These are phyloP conservation scores for Notechis scutatus DNA, from an alignment of 2,113 vertebrate genomes.

Conservation along the genomic window DNA sequence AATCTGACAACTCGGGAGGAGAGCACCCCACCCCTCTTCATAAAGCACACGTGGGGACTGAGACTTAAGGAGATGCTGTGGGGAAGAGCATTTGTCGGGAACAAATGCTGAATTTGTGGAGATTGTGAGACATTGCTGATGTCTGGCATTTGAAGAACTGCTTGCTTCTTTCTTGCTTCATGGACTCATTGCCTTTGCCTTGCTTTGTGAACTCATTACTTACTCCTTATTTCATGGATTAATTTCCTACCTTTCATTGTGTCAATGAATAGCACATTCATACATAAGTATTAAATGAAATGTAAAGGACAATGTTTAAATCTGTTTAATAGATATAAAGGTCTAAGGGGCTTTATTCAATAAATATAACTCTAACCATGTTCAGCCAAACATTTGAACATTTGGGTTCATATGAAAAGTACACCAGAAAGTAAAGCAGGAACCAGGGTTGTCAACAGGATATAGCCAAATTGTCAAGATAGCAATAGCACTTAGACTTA, in stretches of 20 bases:
- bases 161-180: too few species aligned
- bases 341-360: not conserved
- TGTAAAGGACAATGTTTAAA: conserved; percentile 38
- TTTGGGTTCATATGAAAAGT: not conserved
- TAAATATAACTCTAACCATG: not conserved
- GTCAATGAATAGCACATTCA: conserved; percentile 65
- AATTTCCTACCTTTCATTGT: conserved; percentile 53
- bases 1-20: too few species aligned
- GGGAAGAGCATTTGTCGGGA: too few species aligned
- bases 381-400: not conserved
- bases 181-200: too few species aligned
- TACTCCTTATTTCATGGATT: too few species aligned
- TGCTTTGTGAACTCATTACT: too few species aligned
- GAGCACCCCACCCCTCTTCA: too few species aligned
- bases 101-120: too few species aligned
- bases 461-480: not conserved
- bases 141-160: too few species aligned
- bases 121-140: too few species aligned
- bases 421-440: not conserved
- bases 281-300: conserved; percentile 54
- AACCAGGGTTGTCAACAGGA: not conserved
- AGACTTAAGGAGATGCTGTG: too few species aligned
- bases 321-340: not conserved
- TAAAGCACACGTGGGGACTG: too few species aligned
- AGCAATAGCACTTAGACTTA: not conserved